Percentiles rank a stretch among this genome's conserved stretches.
These are phyloP conservation scores for Drosophila crucigera DNA, from an alignment of 2,888 invertebrate genomes.

Conservation along the genomic window DNA sequence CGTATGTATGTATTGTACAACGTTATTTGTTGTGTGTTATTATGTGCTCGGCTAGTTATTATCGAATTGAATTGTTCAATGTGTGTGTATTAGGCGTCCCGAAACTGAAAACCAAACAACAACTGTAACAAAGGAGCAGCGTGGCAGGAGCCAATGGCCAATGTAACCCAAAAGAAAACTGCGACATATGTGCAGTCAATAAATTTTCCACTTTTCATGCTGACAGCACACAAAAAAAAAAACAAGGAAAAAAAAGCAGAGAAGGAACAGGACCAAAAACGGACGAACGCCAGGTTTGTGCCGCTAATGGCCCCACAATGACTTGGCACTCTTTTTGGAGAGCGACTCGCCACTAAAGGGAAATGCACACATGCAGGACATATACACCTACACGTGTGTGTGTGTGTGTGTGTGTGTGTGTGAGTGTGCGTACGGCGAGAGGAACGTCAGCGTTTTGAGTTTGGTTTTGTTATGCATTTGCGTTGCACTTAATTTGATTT, in stretches of 20 bases:
- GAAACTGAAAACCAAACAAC: constrained; percentile 6
- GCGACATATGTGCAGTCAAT: constrained; percentile 81
- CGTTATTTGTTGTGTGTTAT: not conserved
- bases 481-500: constrained; percentile 66
- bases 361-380: not conserved
- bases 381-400: not conserved
- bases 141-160: constrained; percentile 6
- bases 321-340: constrained; percentile 55
- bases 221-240: constrained; percentile 67
- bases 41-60: constrained; percentile 34
- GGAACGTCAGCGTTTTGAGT: constrained; percentile 26
- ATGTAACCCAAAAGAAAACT: constrained; percentile 46
- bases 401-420: not conserved
- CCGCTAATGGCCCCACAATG: constrained; percentile 79
- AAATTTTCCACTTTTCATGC: constrained; percentile 82
- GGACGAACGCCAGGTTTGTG: constrained; percentile 37
- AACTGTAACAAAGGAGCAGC: constrained; percentile 3
- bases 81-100: constrained; percentile 39
- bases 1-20: constrained; percentile 5
- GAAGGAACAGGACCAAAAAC: constrained; percentile 21
- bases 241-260: not conserved
- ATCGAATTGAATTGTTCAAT: constrained; percentile 26
- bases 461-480: constrained; percentile 43
- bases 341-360: constrained; percentile 9
- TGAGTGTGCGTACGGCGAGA: not conserved